Evolutionary conservation across 2,113 vertebrate species (phyloP).

Genomic region (Oncorhynchus tshawytscha): DNA sequence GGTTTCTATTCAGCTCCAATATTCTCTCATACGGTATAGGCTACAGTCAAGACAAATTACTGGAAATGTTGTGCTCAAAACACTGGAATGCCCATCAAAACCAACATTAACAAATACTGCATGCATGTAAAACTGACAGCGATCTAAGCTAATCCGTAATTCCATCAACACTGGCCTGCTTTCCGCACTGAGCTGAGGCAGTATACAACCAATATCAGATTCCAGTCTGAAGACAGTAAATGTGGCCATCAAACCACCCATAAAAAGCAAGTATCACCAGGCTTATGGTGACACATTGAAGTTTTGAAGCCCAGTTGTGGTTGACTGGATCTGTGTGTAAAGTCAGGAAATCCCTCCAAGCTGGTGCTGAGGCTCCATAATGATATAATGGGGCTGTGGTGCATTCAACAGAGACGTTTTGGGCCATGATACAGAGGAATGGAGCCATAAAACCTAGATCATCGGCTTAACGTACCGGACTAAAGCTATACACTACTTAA

Average conservation of each 20-base stretch:
- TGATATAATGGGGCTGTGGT: conserved; percentile 28
- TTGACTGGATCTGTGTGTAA: conserved; percentile 49
- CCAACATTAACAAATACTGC: conserved; percentile 10
- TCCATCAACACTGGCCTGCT: conserved; percentile 28
- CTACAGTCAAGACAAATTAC: conserved; percentile 11
- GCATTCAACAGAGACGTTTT: conserved; percentile 40
- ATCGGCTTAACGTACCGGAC: conserved; percentile 9
- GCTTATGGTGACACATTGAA: conserved; percentile 20
- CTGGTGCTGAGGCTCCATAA: conserved; percentile 35
- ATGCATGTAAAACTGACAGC: conserved; percentile 18
- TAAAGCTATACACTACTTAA: not conserved
- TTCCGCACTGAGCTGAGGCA: conserved; percentile 32
- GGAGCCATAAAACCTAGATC: conserved; percentile 41
- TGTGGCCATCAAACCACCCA: conserved; percentile 21
- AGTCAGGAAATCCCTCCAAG: conserved; percentile 56
- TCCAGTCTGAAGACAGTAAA: conserved; percentile 14
- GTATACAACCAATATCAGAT: conserved; percentile 10
- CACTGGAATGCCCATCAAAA: conserved; percentile 32
- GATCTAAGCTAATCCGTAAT: conserved; percentile 26
- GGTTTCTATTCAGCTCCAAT: not conserved
- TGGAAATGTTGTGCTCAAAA: conserved; percentile 22
- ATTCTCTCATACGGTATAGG: not conserved
- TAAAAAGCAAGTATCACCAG: conserved; percentile 22
- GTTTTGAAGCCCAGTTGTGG: conserved; percentile 38
- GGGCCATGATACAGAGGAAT: conserved; percentile 33